phyloP scores from a whole-genome alignment of 2,113 vertebrate genomes.

The Toxostoma redivivum region DNA sequence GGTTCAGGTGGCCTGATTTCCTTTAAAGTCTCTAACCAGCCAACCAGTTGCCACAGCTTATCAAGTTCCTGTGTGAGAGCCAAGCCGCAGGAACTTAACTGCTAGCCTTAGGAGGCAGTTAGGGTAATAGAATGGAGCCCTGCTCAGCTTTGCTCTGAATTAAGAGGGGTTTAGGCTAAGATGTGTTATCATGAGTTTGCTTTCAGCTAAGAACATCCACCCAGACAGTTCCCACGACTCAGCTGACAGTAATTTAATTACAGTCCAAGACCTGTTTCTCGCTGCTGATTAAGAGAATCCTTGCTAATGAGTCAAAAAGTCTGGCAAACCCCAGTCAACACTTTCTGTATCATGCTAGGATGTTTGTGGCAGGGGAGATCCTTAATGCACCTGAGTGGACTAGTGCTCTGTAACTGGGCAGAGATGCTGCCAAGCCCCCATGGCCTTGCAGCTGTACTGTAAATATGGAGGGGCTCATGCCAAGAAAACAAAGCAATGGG shows the following conservation, averaged over 20 bases:
- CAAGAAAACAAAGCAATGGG: neutral
- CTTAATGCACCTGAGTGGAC: neutral
- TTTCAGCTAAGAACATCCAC: neutral
- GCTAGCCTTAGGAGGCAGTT: neutral
- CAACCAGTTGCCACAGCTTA: neutral
- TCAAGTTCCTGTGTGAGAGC: neutral
- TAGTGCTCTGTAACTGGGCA: neutral
- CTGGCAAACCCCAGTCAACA: neutral
- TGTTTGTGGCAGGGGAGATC: neutral
- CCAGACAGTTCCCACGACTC: conserved; percentile 26
- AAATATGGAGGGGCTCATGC: neutral
- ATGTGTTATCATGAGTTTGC: neutral
- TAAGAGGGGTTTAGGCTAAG: neutral
- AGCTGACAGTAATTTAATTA: neutral
- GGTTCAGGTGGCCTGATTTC: neutral
- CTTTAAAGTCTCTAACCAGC: neutral
- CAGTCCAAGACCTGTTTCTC: neutral
- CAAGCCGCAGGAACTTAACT: neutral
- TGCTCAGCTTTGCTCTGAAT: neutral
- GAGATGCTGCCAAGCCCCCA: neutral
- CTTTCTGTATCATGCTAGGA: neutral
- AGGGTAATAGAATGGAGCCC: neutral
- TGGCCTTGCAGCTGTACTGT: neutral
- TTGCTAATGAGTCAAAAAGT: neutral
- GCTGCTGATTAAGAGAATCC: neutral